A percentile compares a stretch with the other conserved stretches of the same genome.
Evolutionary conservation across 1,140 invertebrate species (phyloP).

Genomic region (Apis mellifera): Amel_HAv3.1 CM009945.2:4568501-4569000

Average conservation of each 20-base stretch:
- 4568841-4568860: too few relatives aligned
- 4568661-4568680: constrained; percentile 7
- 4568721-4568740: not conserved
- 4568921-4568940: constrained; percentile 47
- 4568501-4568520: not conserved
- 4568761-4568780: not conserved
- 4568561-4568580: too few relatives aligned
- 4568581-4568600: not conserved
- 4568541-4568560: too few relatives aligned
- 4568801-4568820: not conserved
- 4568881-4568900: constrained; percentile 3
- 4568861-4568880: not conserved
- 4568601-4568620: not conserved
- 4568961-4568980: constrained; percentile 63
- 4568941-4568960: constrained; percentile 72
- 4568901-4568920: constrained; percentile 33
- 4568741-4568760: not conserved
- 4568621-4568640: too few relatives aligned
- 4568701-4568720: constrained; percentile 16
- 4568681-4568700: not conserved
- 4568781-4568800: not conserved
- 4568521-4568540: too few relatives aligned
- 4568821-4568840: not conserved
- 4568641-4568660: too few relatives aligned
- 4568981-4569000: constrained; percentile 66